A percentile compares a stretch with the other conserved stretches of the same genome.
phyloP scores from a whole-genome alignment of 2,113 vertebrate species.

The Aspiorhynchus laticeps region DNA sequence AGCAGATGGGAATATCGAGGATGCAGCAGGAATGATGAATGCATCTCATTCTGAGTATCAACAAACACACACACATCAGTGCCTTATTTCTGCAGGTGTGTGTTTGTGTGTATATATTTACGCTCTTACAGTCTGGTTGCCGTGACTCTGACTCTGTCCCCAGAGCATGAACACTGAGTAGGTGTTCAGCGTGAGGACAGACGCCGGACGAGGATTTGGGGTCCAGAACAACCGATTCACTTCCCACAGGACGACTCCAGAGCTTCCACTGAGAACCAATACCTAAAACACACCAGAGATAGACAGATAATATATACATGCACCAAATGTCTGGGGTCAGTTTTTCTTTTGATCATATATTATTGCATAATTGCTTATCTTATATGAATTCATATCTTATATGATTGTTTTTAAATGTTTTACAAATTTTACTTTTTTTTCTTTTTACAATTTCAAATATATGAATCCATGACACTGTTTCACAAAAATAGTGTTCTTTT shows the following conservation, averaged over 20 bases:
- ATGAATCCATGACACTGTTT: too few species aligned
- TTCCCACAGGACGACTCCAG: constrained; percentile 82
- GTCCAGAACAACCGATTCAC: constrained; percentile 66
- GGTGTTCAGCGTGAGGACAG: constrained; percentile 79
- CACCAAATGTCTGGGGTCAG: too few species aligned
- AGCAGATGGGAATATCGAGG: constrained; percentile 79
- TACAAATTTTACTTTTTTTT: too few species aligned
- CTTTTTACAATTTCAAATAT: too few species aligned
- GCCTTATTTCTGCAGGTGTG: not conserved
- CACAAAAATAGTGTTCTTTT: too few species aligned
- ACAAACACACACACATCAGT: constrained; percentile 8
- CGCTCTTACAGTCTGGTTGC: not conserved
- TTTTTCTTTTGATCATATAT: too few species aligned
- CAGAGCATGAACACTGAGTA: constrained; percentile 89
- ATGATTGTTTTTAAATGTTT: too few species aligned
- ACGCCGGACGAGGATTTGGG: constrained; percentile 71
- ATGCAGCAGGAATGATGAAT: constrained; percentile 84
- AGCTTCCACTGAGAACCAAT: constrained; percentile 79
- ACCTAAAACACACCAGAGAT: not conserved
- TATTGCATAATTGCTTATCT: too few species aligned
- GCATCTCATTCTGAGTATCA: constrained; percentile 56
- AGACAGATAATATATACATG: too few species aligned
- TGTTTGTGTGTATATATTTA: too few species aligned
- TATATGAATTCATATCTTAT: too few species aligned
- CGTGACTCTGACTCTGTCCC: constrained; percentile 70